phyloP scores from a whole-genome alignment of 2,113 vertebrate genomes.

The Micromys minutus region DNA sequence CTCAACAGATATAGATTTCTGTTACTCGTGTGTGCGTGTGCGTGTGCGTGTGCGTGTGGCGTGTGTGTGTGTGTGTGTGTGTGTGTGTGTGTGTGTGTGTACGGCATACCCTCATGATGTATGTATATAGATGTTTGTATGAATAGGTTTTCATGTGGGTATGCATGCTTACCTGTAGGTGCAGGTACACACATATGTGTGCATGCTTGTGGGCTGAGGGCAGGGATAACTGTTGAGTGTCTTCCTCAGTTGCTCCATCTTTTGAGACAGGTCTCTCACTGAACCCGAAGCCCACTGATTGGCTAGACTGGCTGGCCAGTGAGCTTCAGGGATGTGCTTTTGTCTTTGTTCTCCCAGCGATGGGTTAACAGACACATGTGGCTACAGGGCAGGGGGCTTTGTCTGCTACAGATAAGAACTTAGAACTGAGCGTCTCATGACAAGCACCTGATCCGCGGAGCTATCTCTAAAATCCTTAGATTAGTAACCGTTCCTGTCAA shows the following conservation, averaged over 20 bases:
- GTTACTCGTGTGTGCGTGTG: no score
- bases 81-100: not conserved
- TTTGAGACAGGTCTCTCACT: not conserved
- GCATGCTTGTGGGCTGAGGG: not conserved
- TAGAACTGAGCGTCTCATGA: not conserved
- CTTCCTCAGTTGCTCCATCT: not conserved
- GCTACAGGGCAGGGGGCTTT: not conserved
- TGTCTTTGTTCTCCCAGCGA: not conserved
- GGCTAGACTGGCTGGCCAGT: not conserved
- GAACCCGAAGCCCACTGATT: not conserved
- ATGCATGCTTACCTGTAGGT: not conserved
- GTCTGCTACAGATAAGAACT: not conserved
- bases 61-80: not conserved
- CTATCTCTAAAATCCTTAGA: no score
- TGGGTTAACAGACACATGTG: not conserved
- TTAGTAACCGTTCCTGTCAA: not conserved
- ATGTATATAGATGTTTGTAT: not conserved
- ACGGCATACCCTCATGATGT: not conserved
- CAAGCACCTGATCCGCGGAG: not conserved
- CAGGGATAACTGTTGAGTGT: not conserved
- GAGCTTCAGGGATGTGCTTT: not conserved
- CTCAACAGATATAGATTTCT: conserved; percentile 1
- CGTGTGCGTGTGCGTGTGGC: no score
- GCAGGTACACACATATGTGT: not conserved
- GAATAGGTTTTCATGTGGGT: not conserved